phyloP scores from a whole-genome alignment of 2,113 vertebrate genomes.

The Gymnobelideus leadbeateri region DNA sequence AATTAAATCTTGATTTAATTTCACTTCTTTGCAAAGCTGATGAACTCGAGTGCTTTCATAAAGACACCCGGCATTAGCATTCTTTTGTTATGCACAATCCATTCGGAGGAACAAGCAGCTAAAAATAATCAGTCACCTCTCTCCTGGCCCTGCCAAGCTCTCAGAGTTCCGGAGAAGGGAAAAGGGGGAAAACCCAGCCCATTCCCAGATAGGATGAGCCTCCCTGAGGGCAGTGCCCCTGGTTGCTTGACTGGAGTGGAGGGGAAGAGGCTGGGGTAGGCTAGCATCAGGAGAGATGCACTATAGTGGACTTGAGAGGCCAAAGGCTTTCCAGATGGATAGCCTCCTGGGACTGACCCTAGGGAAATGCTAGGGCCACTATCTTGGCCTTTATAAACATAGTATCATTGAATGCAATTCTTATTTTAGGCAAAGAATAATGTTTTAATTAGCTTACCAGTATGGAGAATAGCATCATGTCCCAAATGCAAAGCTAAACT shows the following conservation, averaged over 20 bases:
- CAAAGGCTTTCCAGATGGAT: background rate
- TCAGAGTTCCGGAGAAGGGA: slow-evolving; percentile 58
- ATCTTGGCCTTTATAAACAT: background rate
- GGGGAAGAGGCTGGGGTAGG: background rate
- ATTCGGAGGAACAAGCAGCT: slow-evolving; percentile 84
- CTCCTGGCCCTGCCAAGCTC: slow-evolving; percentile 78
- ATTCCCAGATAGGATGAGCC: slow-evolving; percentile 26
- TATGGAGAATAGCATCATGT: background rate
- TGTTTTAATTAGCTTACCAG: background rate
- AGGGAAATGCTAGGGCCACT: background rate
- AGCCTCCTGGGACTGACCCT: background rate
- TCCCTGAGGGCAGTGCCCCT: background rate
- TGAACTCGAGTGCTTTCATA: slow-evolving; percentile 91
- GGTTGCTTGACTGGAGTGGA: background rate
- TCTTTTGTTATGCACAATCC: slow-evolving; percentile 90
- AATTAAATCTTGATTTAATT: slow-evolving; percentile 94
- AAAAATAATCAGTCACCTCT: slow-evolving; percentile 80
- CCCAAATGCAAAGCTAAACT: background rate
- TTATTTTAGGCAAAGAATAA: background rate
- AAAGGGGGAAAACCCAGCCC: slow-evolving; percentile 53
- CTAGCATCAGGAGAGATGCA: background rate
- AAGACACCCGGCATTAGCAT: slow-evolving; percentile 88
- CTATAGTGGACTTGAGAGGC: background rate
- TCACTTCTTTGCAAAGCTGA: slow-evolving; percentile 92
- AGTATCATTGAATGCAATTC: background rate